Conservation (phyloP, 2,113 vertebrate genomes). For the Castor canadensis region DNA sequence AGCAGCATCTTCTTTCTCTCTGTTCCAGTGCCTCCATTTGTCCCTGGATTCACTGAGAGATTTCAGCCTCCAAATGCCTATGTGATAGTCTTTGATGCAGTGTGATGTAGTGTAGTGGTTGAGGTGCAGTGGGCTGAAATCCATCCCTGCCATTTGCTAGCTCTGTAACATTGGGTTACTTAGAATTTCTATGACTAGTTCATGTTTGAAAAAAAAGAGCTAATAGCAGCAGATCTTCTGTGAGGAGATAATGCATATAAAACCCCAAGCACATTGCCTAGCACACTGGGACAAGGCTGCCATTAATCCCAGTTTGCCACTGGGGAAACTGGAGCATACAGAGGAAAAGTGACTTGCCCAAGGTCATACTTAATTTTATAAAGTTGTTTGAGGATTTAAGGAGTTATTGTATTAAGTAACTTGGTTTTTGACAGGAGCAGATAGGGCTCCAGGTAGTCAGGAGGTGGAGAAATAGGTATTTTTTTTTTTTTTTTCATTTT, state of each 20-base stretch:
- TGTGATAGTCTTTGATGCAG: neutral
- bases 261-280: neutral
- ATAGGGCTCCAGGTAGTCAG: neutral
- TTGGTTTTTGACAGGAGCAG: neutral
- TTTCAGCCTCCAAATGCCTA: neutral
- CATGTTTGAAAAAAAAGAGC: neutral
- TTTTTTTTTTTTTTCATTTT: neutral
- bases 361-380: neutral
- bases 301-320: neutral
- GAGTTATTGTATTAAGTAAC: neutral
- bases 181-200: constrained; percentile 17
- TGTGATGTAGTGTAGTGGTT: neutral
- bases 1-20: neutral
- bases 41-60: neutral
- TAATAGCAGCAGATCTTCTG: neutral
- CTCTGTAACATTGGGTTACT: neutral
- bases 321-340: neutral
- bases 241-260: neutral
- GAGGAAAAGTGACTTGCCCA: neutral
- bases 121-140: neutral
- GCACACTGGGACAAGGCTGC: neutral
- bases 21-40: neutral
- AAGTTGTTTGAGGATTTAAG: neutral
- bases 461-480: neutral
- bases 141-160: neutral